These are phyloP conservation scores for Contarinia nasturtii DNA, from an alignment of 1,140 invertebrate species.

Conservation along the genomic window DNA sequence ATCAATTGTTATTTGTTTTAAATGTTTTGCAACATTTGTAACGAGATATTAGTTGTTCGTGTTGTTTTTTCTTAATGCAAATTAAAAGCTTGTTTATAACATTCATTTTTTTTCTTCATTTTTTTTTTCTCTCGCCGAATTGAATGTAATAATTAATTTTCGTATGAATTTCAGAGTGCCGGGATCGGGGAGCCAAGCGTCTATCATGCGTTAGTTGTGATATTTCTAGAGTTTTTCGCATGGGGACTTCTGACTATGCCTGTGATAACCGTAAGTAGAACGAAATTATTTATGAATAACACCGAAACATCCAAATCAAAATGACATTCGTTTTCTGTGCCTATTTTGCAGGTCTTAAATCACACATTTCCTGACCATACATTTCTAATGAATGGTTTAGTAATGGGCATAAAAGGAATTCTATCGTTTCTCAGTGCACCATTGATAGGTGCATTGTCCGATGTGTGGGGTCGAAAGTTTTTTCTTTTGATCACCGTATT, in stretches of 20 bases:
- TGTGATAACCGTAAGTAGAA: slow-evolving; percentile 71
- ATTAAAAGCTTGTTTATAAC: too few relatives aligned
- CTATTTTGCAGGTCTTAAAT: slow-evolving; percentile 56
- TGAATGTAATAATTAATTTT: too few relatives aligned
- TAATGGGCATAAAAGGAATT: slow-evolving; percentile 95
- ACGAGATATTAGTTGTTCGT: too few relatives aligned
- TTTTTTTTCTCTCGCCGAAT: too few relatives aligned
- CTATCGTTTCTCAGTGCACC: slow-evolving; percentile 94
- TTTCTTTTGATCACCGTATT: slow-evolving; percentile 97
- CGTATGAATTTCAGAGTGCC: slow-evolving; percentile 27
- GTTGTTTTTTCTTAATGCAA: too few relatives aligned
- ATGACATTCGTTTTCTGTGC: slow-evolving; percentile 1
- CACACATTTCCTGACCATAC: slow-evolving; percentile 97
- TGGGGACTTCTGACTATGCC: slow-evolving; percentile 98
- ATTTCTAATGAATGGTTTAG: slow-evolving; percentile 98
- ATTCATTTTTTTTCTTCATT: too few relatives aligned
- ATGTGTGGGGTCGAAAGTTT: slow-evolving; percentile 95
- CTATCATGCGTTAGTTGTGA: slow-evolving; percentile 95
- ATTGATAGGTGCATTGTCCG: slow-evolving; percentile 88
- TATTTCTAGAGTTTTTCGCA: slow-evolving; percentile 98
- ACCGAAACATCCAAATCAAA: too few relatives aligned
- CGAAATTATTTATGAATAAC: too few relatives aligned
- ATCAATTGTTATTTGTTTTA: too few relatives aligned
- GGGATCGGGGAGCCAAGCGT: slow-evolving; percentile 86
- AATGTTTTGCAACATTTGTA: too few relatives aligned